A percentile compares a stretch with the other conserved stretches of the same genome.
phyloP scores from a whole-genome alignment of 53 echinoderm and acorn worm genomes.

The Patiria pectinifera region DNA sequence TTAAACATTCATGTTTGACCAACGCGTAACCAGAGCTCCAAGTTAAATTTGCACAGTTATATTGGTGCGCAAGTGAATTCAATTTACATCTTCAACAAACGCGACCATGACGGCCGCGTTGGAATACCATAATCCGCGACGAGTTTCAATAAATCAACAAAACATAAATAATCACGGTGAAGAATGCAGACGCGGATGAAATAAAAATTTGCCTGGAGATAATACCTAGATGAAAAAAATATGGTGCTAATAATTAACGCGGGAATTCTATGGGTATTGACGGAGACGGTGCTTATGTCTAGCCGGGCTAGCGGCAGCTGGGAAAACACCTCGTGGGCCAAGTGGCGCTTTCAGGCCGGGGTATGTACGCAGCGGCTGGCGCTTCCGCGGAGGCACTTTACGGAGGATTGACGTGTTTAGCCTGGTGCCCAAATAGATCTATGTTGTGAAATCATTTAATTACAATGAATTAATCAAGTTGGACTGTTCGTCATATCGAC shows the following conservation, averaged over 20 bases:
- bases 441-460: conserved; percentile 19
- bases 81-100: neutral
- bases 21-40: neutral
- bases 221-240: neutral
- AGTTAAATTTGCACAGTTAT: neutral
- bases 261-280: neutral
- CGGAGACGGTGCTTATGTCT: neutral
- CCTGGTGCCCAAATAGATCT: neutral
- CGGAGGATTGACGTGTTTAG: neutral
- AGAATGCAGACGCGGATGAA: neutral
- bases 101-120: neutral
- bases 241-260: neutral
- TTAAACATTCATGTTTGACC: neutral
- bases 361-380: neutral
- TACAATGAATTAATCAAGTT: neutral
- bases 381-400: conserved; percentile 20
- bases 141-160: neutral
- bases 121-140: neutral
- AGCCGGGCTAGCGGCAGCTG: neutral
- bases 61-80: neutral
- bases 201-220: neutral
- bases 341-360: neutral
- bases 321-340: conserved; percentile 7
- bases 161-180: neutral
- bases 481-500: too few relatives aligned